Conservation (phyloP, 2,113 vertebrate species). For the Zosterops lateralis region DNA sequence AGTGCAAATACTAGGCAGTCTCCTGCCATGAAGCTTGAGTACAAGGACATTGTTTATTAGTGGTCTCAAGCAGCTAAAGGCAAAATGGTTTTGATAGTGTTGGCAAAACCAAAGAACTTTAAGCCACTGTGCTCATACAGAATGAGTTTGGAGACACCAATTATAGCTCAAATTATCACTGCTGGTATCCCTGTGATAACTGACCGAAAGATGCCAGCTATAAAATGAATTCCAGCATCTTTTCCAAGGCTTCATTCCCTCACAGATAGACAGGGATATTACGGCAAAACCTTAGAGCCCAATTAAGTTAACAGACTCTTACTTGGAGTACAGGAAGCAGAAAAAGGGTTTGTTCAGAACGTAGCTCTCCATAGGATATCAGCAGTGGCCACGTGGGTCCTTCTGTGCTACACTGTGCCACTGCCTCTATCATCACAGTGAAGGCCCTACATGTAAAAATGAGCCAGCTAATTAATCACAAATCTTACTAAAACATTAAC, state of each 20-base stretch:
- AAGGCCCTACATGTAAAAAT: neutral
- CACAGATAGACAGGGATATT: neutral
- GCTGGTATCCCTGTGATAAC: neutral
- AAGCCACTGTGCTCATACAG: neutral
- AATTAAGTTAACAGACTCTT: neutral
- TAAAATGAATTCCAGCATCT: neutral
- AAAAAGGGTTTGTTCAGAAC: neutral
- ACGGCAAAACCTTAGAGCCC: neutral
- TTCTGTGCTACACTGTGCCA: neutral
- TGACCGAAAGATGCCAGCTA: neutral
- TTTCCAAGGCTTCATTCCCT: neutral
- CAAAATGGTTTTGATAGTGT: neutral
- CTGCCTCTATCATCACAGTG: neutral
- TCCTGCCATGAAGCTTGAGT: neutral
- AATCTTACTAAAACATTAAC: neutral
- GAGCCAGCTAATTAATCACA: neutral
- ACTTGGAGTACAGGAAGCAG: neutral
- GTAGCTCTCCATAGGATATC: neutral
- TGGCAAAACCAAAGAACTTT: neutral
- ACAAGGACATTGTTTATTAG: neutral
- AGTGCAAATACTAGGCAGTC: neutral
- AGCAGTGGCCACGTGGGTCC: rapidly evolving
- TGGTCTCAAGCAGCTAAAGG: neutral
- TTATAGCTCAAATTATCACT: neutral
- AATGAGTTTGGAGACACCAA: neutral